Evolutionary conservation across 2,113 vertebrate species (phyloP).

Genomic region (Salvelinus fontinalis): DNA sequence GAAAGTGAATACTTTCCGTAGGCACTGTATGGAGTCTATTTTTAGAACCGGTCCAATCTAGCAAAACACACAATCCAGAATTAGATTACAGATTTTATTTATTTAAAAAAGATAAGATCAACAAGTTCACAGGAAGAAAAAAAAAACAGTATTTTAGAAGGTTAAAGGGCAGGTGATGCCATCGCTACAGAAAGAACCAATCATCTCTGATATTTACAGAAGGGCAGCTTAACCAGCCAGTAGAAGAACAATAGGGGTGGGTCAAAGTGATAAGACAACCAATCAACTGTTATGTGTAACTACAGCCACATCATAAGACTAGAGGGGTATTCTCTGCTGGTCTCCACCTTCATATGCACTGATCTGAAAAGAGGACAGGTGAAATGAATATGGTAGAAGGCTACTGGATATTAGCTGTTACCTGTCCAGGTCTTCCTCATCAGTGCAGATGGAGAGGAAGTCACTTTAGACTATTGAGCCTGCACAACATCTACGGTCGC

Average conservation of each 20-base stretch:
- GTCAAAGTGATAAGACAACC: not conserved
- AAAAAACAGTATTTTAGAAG: slow-evolving; percentile 80
- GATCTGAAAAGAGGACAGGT: too few species aligned
- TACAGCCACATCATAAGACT: too few species aligned
- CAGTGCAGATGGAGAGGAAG: not conserved
- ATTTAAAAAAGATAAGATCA: slow-evolving; percentile 70
- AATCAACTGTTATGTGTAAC: not conserved
- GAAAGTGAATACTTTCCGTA: too few species aligned
- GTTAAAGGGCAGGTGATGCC: slow-evolving; percentile 89
- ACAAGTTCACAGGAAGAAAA: slow-evolving; percentile 69
- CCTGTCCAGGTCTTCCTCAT: not conserved
- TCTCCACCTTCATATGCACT: too few species aligned
- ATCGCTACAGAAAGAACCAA: slow-evolving; percentile 68
- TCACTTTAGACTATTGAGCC: not conserved
- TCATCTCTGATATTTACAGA: slow-evolving; percentile 97
- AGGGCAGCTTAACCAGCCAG: slow-evolving; percentile 67
- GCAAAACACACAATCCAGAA: slow-evolving; percentile 29
- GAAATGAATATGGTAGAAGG: not conserved
- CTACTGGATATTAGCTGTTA: not conserved
- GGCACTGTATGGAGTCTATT: too few species aligned
- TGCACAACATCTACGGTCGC: not conserved
- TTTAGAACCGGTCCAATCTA: too few species aligned
- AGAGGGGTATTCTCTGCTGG: too few species aligned
- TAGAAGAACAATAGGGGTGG: slow-evolving; percentile 2
- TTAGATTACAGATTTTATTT: slow-evolving; percentile 76